phyloP scores from a whole-genome alignment of 2,797 vertebrate species.

The Furcifer pardalis region DNA sequence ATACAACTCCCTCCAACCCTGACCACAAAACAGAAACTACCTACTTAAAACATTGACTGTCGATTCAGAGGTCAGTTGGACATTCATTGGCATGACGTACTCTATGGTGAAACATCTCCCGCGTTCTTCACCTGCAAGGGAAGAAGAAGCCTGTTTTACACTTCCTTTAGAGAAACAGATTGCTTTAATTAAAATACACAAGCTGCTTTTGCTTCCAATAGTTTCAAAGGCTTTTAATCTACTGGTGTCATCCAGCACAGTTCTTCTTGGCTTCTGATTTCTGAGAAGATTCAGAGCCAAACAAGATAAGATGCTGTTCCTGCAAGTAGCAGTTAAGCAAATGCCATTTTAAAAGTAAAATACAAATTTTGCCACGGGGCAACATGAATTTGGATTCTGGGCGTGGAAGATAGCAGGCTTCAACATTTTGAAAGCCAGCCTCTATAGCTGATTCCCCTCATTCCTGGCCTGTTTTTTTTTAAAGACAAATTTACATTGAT shows the following conservation, averaged over 20 bases:
- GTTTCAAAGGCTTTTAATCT: background rate
- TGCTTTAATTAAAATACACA: conserved; percentile 4
- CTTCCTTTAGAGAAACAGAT: background rate
- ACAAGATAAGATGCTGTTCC: background rate
- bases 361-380: too few species aligned
- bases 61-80: conserved; percentile 93
- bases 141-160: background rate
- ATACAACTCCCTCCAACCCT: background rate
- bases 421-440: background rate
- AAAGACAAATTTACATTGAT: background rate
- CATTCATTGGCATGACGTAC: conserved; percentile 92
- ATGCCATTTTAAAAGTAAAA: background rate
- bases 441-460: background rate
- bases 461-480: background rate
- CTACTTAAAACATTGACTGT: conserved; percentile 93
- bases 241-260: background rate
- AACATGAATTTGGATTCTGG: background rate
- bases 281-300: background rate
- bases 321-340: background rate
- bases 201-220: background rate
- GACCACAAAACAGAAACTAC: conserved; percentile 54
- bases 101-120: conserved; percentile 95
- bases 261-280: background rate
- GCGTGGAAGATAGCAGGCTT: background rate
- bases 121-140: conserved; percentile 87